Evolutionary conservation across 2,797 vertebrate species (phyloP).

Genomic region (Callimico goeldii): DNA sequence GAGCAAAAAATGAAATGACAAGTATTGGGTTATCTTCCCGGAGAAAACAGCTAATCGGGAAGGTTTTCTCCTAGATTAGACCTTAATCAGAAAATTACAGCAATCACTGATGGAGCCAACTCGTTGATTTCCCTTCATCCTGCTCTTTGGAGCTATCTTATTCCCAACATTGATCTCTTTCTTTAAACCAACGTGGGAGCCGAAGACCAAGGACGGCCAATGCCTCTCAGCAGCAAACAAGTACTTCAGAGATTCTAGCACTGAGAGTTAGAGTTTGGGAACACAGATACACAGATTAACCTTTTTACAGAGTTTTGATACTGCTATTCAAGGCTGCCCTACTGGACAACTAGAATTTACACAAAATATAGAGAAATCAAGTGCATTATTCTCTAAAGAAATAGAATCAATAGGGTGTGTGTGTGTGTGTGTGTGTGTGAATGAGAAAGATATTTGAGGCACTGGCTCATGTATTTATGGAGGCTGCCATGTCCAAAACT

Average conservation of each 20-base stretch:
- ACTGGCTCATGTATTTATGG: background rate
- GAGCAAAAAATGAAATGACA: background rate
- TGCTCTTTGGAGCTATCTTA: background rate
- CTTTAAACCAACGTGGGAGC: background rate
- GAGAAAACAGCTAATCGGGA: background rate
- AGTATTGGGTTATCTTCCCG: background rate
- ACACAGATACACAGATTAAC: background rate
- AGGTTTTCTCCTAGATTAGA: background rate
- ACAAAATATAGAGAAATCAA: background rate
- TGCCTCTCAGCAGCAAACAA: background rate
- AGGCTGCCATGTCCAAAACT: background rate
- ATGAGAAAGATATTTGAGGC: background rate
- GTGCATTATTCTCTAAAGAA: background rate
- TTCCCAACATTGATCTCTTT: background rate
- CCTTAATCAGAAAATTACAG: background rate
- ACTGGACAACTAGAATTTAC: background rate
- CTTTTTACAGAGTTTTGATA: background rate
- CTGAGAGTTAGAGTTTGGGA: background rate
- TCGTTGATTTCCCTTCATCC: background rate
- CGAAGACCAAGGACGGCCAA: background rate
- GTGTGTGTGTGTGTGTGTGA: no score
- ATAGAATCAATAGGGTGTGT: background rate
- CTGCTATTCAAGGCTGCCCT: background rate
- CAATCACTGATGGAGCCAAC: background rate
- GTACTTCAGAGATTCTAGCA: background rate